phyloP scores from a whole-genome alignment of 2,888 invertebrate species.

The Dendrolimus pini region DNA sequence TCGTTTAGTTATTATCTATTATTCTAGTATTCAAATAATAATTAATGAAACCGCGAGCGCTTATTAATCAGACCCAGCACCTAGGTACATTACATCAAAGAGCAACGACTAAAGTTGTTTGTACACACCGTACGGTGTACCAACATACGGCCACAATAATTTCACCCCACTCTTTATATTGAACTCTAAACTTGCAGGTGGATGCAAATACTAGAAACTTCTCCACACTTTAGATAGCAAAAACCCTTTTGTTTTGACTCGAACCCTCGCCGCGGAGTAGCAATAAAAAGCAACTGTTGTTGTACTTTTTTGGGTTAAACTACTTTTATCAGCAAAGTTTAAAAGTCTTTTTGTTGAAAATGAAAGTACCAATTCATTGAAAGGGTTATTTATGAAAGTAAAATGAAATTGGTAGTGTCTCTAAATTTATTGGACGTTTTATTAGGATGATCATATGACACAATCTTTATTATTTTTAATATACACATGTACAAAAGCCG shows the following conservation, averaged over 20 bases:
- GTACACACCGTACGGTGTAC: constrained; percentile 31
- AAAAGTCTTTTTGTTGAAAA: constrained; percentile 2
- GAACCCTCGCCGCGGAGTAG: constrained; percentile 10
- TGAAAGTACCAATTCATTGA: neutral
- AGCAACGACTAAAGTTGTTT: constrained; percentile 41
- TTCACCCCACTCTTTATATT: constrained; percentile 40
- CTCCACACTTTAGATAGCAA: constrained; percentile 20
- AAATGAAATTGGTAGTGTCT: no score
- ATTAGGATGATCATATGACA: no score
- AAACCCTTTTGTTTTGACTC: constrained; percentile 34
- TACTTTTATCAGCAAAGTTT: constrained; percentile 1
- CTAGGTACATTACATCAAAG: constrained; percentile 21
- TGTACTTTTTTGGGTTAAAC: neutral
- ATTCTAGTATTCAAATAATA: no score
- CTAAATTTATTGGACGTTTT: no score
- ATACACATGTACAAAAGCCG: no score
- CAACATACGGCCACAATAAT: constrained; percentile 42
- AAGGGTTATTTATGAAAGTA: neutral
- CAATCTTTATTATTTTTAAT: no score
- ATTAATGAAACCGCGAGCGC: constrained; percentile 9
- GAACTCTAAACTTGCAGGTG: constrained; percentile 40
- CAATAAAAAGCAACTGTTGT: neutral
- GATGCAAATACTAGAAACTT: constrained; percentile 48
- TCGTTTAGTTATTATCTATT: no score
- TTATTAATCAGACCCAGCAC: constrained; percentile 3